Evolutionary conservation across 2,888 invertebrate species (phyloP).

Genomic region (Temnothorax rugatulus): DNA sequence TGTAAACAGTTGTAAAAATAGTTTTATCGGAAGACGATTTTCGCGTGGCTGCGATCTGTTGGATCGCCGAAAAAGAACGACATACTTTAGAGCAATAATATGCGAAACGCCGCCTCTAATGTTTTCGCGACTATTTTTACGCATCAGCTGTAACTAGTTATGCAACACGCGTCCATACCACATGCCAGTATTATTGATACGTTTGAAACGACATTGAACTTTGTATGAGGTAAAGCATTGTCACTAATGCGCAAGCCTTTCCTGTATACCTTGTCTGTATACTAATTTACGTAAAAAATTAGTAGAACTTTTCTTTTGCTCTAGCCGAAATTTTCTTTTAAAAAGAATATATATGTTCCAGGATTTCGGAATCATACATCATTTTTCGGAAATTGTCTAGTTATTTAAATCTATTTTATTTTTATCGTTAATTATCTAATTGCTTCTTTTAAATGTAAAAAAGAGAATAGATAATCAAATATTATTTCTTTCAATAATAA

Average conservation of each 20-base stretch:
- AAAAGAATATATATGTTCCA: neutral
- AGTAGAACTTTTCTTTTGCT: neutral
- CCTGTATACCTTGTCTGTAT: neutral
- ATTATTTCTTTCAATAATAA: neutral
- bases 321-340: neutral
- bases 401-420: neutral
- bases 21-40: neutral
- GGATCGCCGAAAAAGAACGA: neutral
- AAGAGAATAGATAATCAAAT: neutral
- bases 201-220: slow-evolving; percentile 9
- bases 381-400: neutral
- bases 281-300: neutral
- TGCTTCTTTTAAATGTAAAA: neutral
- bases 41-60: neutral
- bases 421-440: slow-evolving; percentile 1
- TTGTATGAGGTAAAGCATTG: neutral
- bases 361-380: neutral
- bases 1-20: slow-evolving; percentile 36
- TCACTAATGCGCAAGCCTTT: neutral
- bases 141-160: neutral
- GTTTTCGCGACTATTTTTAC: neutral
- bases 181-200: neutral
- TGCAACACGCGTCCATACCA: neutral
- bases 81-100: too few species aligned
- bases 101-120: neutral